phyloP scores from a whole-genome alignment of 2,797 vertebrate species.

The Poeciliopsis presidionis region DNA sequence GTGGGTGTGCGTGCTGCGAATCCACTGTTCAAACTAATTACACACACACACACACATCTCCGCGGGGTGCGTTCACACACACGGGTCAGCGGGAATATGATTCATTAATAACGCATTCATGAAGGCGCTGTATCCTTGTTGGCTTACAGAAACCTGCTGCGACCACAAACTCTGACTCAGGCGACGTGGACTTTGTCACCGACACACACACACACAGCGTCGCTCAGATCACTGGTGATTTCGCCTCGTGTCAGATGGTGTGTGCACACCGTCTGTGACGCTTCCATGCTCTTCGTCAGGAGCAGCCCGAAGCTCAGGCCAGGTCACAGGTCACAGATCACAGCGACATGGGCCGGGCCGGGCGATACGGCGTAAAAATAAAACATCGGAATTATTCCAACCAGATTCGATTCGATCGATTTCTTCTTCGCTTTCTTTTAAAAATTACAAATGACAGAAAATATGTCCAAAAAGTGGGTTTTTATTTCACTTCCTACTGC shows the following conservation, averaged over 20 bases:
- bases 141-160: constrained; percentile 49
- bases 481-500: too few species aligned
- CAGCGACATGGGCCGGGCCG: too few species aligned
- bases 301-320: constrained; percentile 1
- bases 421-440: too few species aligned
- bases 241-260: not conserved
- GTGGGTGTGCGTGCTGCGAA: constrained; percentile 7
- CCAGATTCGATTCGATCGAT: too few species aligned
- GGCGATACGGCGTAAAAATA: too few species aligned
- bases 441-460: too few species aligned
- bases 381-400: too few species aligned
- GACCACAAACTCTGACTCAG: constrained; percentile 18
- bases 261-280: not conserved
- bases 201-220: constrained; percentile 11
- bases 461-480: too few species aligned
- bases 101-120: constrained; percentile 55
- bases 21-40: constrained; percentile 30
- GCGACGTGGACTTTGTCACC: not conserved
- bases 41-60: constrained; percentile 6
- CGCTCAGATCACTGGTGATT: not conserved
- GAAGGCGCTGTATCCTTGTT: constrained; percentile 29
- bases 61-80: constrained; percentile 8
- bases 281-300: constrained; percentile 25
- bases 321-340: not conserved
- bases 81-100: constrained; percentile 24